A percentile compares a stretch with the other conserved stretches of the same genome.
Conservation (phyloP, 2,113 vertebrate genomes). For the Maccullochella peelii region DNA sequence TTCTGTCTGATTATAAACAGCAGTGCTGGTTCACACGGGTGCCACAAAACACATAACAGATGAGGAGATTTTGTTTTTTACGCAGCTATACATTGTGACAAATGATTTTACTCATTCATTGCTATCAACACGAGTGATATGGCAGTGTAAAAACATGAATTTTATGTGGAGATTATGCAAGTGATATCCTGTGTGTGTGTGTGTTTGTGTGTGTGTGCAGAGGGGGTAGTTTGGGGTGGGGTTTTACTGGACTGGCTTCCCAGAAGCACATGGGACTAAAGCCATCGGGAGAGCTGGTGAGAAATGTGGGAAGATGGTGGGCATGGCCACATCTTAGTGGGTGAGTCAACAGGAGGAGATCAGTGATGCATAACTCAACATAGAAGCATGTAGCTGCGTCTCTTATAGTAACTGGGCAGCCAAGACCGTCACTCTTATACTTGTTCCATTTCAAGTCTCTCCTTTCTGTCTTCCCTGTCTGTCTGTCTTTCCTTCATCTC, state of each 20-base stretch:
- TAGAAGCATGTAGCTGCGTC: slow-evolving; percentile 55
- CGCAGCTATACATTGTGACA: background rate
- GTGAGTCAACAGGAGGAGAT: slow-evolving; percentile 63
- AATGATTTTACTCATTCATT: slow-evolving; percentile 24
- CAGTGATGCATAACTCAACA: slow-evolving; percentile 67
- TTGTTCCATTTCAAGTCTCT: slow-evolving; percentile 53
- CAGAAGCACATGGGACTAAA: slow-evolving; percentile 53
- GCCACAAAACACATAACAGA: slow-evolving; percentile 42
- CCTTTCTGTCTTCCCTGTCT: background rate
- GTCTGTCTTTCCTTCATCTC: slow-evolving; percentile 13
- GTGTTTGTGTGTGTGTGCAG: slow-evolving; percentile 8
- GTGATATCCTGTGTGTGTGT: slow-evolving; percentile 25
- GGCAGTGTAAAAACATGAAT: slow-evolving; percentile 17
- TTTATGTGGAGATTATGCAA: slow-evolving; percentile 31
- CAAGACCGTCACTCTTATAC: slow-evolving; percentile 40
- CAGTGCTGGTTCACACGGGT: slow-evolving; percentile 20
- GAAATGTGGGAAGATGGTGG: slow-evolving; percentile 53
- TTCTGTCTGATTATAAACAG: slow-evolving; percentile 75
- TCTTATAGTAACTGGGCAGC: slow-evolving; percentile 46
- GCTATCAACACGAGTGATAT: background rate
- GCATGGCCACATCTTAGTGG: slow-evolving; percentile 61
- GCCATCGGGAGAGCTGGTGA: slow-evolving; percentile 34
- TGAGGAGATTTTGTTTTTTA: background rate
- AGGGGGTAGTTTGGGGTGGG: slow-evolving; percentile 18
- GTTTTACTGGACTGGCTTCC: slow-evolving; percentile 50